Base-by-base conservation (phyloP, 2,888 invertebrate species). In the Abrostola triplasia region DNA sequence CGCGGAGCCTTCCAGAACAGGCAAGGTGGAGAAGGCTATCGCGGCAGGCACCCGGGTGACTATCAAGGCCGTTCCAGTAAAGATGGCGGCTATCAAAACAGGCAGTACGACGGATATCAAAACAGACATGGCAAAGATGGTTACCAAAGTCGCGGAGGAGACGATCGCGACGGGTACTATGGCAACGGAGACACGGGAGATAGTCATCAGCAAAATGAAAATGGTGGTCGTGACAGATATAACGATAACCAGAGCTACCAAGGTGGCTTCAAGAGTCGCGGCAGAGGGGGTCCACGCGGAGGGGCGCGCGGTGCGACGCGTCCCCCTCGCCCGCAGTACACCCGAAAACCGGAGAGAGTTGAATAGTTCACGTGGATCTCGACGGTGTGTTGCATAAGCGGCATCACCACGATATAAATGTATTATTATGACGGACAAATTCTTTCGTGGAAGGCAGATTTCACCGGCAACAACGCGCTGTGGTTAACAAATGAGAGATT, bases 391-490 rank as follows among this genome's bases (percentile, higher is more conserved):
- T 76, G 76, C 80, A 70, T 73, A 68, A 67, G 81, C 77, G 81
- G 77, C 77, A 70, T 74, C 79, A 78, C 79, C 79, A 80, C 69
- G 56, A 69, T 71, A 68, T 81, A 80, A 71, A 79, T 73, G 76
- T 76, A 73, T 71, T 81, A 81, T 80, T 82, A 82, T 86, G 83
- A 90, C 81, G 88, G 92, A 92, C 93, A 89, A 91, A 93, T 92
- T 92, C 90, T 91, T 93, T 95, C 93, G 95, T 95, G 95, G 94
- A 95, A 96, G 96, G 96, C 95, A 96, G 95, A 95, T 96, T 96
- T 96, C 96, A 96, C 95, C 95, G 95, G 96, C 96, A 96, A 96
- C 96, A 96, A 96, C 95, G 93, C 87, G 91, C 90, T 90, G 92
- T 91, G 92, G 92, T 88, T 88, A 88, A 95, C 93, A 92, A 93